Evolutionary conservation across 2,113 vertebrate species (phyloP).

Genomic region (Mirounga angustirostris): DNA sequence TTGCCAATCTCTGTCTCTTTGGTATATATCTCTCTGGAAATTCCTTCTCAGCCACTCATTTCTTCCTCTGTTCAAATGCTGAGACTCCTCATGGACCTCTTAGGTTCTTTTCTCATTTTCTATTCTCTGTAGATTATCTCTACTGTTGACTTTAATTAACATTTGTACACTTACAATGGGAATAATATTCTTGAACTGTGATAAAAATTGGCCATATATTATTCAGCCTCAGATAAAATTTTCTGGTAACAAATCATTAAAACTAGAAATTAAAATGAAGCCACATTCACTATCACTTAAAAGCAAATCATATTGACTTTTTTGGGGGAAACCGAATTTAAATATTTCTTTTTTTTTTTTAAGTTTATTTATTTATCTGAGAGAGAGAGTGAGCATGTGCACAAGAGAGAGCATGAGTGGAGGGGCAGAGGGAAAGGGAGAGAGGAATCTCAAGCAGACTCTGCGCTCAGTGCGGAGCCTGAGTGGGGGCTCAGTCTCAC

Average conservation of each 20-base stretch:
- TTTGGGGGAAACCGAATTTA: background rate
- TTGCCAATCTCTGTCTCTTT: background rate
- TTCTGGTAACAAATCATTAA: conserved; percentile 18
- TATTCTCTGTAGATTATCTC: background rate
- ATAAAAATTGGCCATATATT: background rate
- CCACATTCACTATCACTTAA: background rate
- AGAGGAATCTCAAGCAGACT: background rate
- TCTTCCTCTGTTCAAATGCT: background rate
- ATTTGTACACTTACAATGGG: background rate
- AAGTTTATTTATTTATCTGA: background rate
- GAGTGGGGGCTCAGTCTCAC: fast-evolving
- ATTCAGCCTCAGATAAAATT: background rate
- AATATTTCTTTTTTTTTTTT: background rate
- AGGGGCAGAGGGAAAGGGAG: background rate
- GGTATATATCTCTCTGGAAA: background rate
- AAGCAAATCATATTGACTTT: background rate
- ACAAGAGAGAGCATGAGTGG: background rate
- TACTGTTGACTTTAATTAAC: background rate
- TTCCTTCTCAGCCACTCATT: background rate
- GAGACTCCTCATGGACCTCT: background rate
- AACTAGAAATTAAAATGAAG: conserved; percentile 12
- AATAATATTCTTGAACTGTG: background rate
- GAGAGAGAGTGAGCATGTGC: background rate
- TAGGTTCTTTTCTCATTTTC: background rate
- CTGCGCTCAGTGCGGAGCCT: background rate